Evolutionary conservation across 2,888 invertebrate genomes (phyloP).

Genomic region (Parochlus steinenii): DNA sequence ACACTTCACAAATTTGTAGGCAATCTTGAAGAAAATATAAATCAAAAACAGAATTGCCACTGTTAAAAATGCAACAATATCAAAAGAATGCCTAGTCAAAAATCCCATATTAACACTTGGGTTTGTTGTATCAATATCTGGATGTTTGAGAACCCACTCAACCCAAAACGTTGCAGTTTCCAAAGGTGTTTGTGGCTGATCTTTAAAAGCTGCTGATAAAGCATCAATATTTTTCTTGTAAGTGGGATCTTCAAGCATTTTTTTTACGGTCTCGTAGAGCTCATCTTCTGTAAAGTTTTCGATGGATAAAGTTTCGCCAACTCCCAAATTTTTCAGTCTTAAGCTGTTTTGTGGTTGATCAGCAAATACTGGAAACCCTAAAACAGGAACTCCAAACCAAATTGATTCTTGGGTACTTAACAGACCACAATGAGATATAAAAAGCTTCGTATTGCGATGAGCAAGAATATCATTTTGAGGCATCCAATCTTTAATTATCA

Average conservation of each 20-base stretch:
- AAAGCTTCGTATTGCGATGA: conserved; percentile 12
- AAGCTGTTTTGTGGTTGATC: conserved; percentile 12
- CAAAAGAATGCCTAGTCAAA: conserved; percentile 4
- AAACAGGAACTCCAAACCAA: conserved; percentile 12
- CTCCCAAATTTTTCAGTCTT: conserved; percentile 1
- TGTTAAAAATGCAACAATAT: conserved; percentile 4
- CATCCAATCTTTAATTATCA: conserved; percentile 10
- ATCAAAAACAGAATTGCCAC: conserved; percentile 1
- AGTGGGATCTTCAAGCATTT: conserved; percentile 2
- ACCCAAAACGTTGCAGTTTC: conserved; percentile 11
- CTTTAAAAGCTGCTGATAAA: conserved; percentile 5
- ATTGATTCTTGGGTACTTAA: conserved; percentile 12
- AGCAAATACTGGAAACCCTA: conserved; percentile 12
- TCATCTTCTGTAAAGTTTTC: conserved; percentile 7
- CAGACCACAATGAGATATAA: conserved; percentile 13
- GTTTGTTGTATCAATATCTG: conserved; percentile 2
- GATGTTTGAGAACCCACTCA: conserved; percentile 10
- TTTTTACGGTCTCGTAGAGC: conserved; percentile 5
- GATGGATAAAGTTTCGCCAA: conserved; percentile 5
- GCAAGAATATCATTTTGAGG: conserved; percentile 12
- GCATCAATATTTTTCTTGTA: conserved; percentile 2
- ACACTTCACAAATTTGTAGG: no score
- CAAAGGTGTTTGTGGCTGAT: conserved; percentile 7
- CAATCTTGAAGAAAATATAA: conserved; percentile 9
- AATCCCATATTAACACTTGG: conserved; percentile 3